These are phyloP conservation scores for Choristoneura rosaceana DNA, from an alignment of 2,888 invertebrate genomes.

Conservation along the genomic window DNA sequence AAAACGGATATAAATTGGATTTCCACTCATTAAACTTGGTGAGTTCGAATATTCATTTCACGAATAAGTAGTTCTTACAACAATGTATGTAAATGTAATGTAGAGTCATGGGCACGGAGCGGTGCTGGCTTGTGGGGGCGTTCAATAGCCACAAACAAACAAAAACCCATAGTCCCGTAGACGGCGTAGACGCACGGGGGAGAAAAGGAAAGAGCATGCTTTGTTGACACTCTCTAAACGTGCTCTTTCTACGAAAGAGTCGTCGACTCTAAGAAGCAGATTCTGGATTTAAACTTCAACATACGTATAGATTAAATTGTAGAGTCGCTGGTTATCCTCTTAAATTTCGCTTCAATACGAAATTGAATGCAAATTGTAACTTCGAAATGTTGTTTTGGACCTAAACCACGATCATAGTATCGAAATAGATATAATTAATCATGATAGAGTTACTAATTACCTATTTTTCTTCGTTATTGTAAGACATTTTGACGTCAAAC, in stretches of 20 bases:
- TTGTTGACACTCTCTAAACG: conserved; percentile 76
- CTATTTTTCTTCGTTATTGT: not conserved
- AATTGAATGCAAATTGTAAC: not conserved
- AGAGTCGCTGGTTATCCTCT: conserved; percentile 17
- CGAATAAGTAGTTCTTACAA: conserved; percentile 21
- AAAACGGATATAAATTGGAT: conserved; percentile 67
- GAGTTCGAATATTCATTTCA: conserved; percentile 50
- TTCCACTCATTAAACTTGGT: conserved; percentile 66
- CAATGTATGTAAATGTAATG: conserved; percentile 53
- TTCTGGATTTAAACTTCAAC: conserved; percentile 26
- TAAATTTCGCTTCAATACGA: not conserved
- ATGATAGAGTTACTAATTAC: not conserved
- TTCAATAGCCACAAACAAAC: conserved; percentile 55
- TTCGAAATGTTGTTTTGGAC: not conserved
- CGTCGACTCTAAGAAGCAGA: conserved; percentile 31
- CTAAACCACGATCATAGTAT: not conserved
- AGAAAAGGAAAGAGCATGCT: conserved; percentile 73
- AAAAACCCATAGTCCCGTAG: conserved; percentile 57
- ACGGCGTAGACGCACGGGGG: conserved; percentile 55
- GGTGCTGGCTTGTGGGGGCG: conserved; percentile 56
- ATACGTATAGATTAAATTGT: conserved; percentile 10
- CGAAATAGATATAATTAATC: not conserved
- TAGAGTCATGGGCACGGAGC: conserved; percentile 53
- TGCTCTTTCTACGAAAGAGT: conserved; percentile 40
- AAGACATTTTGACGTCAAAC: conserved; percentile 4